Percentiles rank a stretch among this genome's conserved stretches.
Conservation (phyloP, 1,140 invertebrate genomes). For the Anoplophora glabripennis region DNA sequence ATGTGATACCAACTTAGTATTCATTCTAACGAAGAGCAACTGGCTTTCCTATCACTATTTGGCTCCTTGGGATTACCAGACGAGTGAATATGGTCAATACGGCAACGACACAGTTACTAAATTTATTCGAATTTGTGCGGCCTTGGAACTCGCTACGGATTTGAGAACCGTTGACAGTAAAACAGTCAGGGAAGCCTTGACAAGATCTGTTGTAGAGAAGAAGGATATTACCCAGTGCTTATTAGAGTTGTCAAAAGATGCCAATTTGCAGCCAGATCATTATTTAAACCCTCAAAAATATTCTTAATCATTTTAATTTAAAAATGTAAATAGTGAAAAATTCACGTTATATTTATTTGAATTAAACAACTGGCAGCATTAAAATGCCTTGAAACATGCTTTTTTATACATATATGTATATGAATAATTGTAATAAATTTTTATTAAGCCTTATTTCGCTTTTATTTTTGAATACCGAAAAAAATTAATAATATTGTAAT, state of each 20-base stretch:
- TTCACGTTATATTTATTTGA: no score
- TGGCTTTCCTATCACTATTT: conserved; percentile 80
- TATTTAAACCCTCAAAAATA: conserved; percentile 52
- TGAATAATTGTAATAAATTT: no score
- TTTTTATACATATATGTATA: no score
- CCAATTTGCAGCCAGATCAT: conserved; percentile 51
- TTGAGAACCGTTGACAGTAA: conserved; percentile 62
- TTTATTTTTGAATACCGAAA: no score
- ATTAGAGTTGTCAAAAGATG: conserved; percentile 45
- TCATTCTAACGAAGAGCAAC: conserved; percentile 67
- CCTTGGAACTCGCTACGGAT: conserved; percentile 59
- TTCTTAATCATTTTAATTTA: no score
- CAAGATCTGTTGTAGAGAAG: conserved; percentile 53
- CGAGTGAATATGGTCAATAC: conserved; percentile 73
- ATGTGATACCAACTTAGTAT: conserved; percentile 68
- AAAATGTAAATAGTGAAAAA: no score
- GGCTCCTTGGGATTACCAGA: conserved; percentile 72
- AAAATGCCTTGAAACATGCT: no score
- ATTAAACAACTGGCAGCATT: no score
- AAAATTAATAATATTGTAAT: no score
- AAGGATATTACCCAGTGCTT: conserved; percentile 56
- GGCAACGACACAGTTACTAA: conserved; percentile 60
- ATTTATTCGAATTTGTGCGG: conserved; percentile 65
- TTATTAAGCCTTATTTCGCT: no score
- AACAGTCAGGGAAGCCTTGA: conserved; percentile 60